Percentiles rank a stretch among this genome's conserved stretches.
Evolutionary conservation across 2,888 invertebrate genomes (phyloP).

Genomic region (Nymphalis polychloros): DNA sequence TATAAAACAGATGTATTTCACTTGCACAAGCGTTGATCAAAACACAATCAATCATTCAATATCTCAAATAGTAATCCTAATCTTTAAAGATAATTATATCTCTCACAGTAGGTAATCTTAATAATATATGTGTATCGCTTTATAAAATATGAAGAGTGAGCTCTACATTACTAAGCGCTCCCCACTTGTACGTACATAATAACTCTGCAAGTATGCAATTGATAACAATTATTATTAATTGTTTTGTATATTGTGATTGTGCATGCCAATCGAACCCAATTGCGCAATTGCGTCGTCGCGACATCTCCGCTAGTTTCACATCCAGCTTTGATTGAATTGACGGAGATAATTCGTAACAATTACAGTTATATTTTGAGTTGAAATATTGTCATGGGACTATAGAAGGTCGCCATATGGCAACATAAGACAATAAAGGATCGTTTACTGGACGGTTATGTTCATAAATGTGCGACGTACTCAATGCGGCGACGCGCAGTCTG

Average conservation of each 20-base stretch:
- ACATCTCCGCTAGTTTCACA: slow-evolving; percentile 23
- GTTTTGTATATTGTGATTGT: slow-evolving; percentile 38
- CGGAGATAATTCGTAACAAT: not conserved
- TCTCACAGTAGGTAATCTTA: too few relatives aligned
- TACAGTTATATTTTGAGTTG: not conserved
- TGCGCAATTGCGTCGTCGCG: slow-evolving; percentile 36
- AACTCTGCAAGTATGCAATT: slow-evolving; percentile 34
- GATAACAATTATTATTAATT: slow-evolving; percentile 39
- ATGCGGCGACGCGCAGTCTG: slow-evolving; percentile 45
- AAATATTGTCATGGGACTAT: slow-evolving; percentile 8
- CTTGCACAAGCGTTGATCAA: too few relatives aligned
- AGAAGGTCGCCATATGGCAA: slow-evolving; percentile 21
- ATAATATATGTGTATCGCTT: slow-evolving; percentile 1
- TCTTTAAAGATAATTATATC: too few relatives aligned
- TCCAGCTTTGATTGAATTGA: slow-evolving; percentile 7
- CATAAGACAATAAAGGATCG: slow-evolving; percentile 30
- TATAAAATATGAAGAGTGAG: slow-evolving; percentile 10
- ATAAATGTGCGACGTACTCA: slow-evolving; percentile 26
- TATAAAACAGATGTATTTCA: too few relatives aligned
- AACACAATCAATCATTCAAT: too few relatives aligned
- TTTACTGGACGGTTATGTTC: slow-evolving; percentile 29
- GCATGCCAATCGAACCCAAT: slow-evolving; percentile 37
- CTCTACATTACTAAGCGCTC: slow-evolving; percentile 13
- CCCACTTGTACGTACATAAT: slow-evolving; percentile 25
- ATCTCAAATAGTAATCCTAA: too few relatives aligned